Conservation (phyloP, 2,113 vertebrate genomes). For the Oxygymnocypris stewartii region DNA sequence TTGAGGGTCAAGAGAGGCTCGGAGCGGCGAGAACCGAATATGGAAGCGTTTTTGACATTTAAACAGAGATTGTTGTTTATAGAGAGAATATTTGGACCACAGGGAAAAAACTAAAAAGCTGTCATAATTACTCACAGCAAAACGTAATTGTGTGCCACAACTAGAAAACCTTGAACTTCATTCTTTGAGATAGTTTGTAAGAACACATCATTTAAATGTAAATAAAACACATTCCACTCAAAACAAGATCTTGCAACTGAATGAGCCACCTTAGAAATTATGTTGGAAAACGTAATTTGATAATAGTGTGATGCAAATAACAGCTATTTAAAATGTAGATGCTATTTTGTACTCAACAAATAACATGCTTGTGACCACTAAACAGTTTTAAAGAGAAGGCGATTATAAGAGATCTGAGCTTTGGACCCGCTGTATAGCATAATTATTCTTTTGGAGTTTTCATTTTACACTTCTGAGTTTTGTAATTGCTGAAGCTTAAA, state of each 20-base stretch:
- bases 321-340: neutral
- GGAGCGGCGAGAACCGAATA: constrained; percentile 35
- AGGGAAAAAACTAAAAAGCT: constrained; percentile 28
- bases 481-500: neutral
- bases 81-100: constrained; percentile 40
- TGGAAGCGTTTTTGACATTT: constrained; percentile 51
- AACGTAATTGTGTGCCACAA: constrained; percentile 38
- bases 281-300: neutral
- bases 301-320: neutral
- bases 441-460: neutral
- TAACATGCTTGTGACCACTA: neutral
- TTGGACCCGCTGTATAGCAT: neutral
- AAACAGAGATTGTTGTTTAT: constrained; percentile 41
- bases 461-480: neutral
- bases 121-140: constrained; percentile 31
- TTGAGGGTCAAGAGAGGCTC: constrained; percentile 42
- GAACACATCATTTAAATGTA: neutral
- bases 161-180: constrained; percentile 24
- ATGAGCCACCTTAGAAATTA: neutral
- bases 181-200: neutral
- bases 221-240: neutral
- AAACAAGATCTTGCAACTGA: neutral
- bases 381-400: neutral
- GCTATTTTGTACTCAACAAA: neutral
- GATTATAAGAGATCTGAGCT: neutral